phyloP scores from a whole-genome alignment of 2,888 invertebrate species.

The Zaprionus obscuricornis region DNA sequence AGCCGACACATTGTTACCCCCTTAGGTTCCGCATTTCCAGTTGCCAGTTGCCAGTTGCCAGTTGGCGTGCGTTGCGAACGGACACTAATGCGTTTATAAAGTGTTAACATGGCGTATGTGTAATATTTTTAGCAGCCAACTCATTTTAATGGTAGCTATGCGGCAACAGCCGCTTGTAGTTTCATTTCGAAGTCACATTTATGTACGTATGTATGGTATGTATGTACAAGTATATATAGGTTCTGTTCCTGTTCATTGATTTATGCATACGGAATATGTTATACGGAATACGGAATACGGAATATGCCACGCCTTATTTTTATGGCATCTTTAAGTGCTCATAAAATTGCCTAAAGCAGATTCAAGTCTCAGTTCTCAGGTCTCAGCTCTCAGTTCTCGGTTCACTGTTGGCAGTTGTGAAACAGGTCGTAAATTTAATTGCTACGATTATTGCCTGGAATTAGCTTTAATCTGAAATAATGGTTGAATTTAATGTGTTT shows the following conservation, averaged over 20 bases:
- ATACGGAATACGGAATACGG: slow-evolving; percentile 2
- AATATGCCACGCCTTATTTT: slow-evolving; percentile 55
- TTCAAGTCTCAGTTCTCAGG: too few species aligned
- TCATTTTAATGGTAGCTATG: slow-evolving; percentile 58
- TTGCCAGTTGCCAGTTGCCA: neutral
- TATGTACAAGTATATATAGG: slow-evolving; percentile 3
- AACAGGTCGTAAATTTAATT: slow-evolving; percentile 59
- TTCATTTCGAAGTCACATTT: too few species aligned
- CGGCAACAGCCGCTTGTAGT: slow-evolving; percentile 13
- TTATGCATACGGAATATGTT: slow-evolving; percentile 51
- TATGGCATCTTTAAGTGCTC: slow-evolving; percentile 50
- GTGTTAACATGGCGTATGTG: slow-evolving; percentile 72
- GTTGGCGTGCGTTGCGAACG: slow-evolving; percentile 1
- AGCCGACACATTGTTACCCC: slow-evolving; percentile 3
- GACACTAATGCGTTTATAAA: slow-evolving; percentile 74
- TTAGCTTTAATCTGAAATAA: slow-evolving; percentile 50
- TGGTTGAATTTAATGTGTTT: slow-evolving; percentile 6
- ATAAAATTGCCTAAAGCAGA: slow-evolving; percentile 46
- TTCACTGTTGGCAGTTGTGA: slow-evolving; percentile 12
- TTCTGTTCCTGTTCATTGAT: slow-evolving; percentile 40
- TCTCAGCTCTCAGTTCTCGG: too few species aligned
- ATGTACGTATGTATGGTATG: slow-evolving; percentile 11
- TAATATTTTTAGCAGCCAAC: slow-evolving; percentile 40
- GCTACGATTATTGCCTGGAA: slow-evolving; percentile 55
- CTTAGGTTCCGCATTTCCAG: neutral